Conservation (phyloP, 2,113 vertebrate genomes). For the Oreamnos americanus region DNA sequence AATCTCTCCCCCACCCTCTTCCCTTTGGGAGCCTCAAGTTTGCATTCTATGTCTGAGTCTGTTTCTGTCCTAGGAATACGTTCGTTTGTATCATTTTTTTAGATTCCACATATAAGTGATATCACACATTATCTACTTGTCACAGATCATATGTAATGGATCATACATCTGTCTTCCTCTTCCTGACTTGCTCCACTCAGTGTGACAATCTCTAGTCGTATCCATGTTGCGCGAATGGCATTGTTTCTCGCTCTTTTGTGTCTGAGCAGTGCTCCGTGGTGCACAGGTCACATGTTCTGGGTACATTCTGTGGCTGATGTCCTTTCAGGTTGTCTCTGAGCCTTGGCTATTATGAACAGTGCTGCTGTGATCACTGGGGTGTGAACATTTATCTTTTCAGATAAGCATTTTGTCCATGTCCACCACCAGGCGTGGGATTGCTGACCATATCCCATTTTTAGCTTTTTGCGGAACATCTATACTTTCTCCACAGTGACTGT, state of each 20-base stretch:
- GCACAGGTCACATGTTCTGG: fast-evolving
- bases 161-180: fast-evolving
- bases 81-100: neutral
- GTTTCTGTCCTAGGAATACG: neutral
- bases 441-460: fast-evolving
- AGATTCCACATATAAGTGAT: neutral
- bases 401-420: neutral
- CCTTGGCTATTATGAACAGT: neutral
- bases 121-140: neutral
- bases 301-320: neutral
- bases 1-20: neutral
- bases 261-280: fast-evolving
- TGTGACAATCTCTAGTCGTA: fast-evolving
- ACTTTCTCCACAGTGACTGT: neutral
- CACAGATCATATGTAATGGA: fast-evolving
- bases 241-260: fast-evolving
- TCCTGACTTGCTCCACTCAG: neutral
- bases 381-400: neutral
- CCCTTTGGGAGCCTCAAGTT: neutral
- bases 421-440: neutral
- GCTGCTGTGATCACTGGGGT: neutral
- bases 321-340: too few relatives aligned
- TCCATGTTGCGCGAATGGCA: neutral
- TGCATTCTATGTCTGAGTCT: neutral
- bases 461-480: neutral